Evolutionary conservation across 2,113 vertebrate genomes (phyloP).

Genomic region (Perca flavescens): DNA sequence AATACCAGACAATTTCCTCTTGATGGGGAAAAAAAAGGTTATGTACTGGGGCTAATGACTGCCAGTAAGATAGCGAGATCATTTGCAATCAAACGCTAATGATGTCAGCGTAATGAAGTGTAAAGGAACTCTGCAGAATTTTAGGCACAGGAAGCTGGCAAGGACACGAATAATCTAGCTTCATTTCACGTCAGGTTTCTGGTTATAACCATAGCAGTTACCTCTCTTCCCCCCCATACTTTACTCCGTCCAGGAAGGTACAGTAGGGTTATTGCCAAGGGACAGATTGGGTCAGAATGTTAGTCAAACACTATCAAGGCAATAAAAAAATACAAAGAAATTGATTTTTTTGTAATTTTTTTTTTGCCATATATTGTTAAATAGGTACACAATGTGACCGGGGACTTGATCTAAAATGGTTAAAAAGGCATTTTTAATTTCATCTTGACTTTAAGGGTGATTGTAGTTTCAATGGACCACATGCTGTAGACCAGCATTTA

Average conservation of each 20-base stretch:
- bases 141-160: neutral
- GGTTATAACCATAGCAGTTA: neutral
- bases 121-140: neutral
- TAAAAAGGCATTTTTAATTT: too few relatives aligned
- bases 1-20: neutral
- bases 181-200: slow-evolving; percentile 3
- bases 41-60: neutral
- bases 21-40: slow-evolving; percentile 2
- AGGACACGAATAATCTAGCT: slow-evolving; percentile 6
- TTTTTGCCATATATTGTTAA: too few relatives aligned
- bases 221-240: neutral
- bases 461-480: neutral
- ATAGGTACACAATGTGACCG: too few relatives aligned
- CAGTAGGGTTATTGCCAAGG: neutral
- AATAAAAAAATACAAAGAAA: too few relatives aligned
- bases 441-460: too few relatives aligned
- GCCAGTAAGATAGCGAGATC: slow-evolving; percentile 6
- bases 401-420: too few relatives aligned
- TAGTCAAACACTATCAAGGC: neutral
- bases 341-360: too few relatives aligned
- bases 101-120: slow-evolving; percentile 35
- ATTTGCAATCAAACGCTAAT: slow-evolving; percentile 46
- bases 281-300: neutral
- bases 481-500: neutral
- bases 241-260: neutral